phyloP scores from a whole-genome alignment of 2,888 invertebrate genomes.

The Dromius quadrimaculatus region DNA sequence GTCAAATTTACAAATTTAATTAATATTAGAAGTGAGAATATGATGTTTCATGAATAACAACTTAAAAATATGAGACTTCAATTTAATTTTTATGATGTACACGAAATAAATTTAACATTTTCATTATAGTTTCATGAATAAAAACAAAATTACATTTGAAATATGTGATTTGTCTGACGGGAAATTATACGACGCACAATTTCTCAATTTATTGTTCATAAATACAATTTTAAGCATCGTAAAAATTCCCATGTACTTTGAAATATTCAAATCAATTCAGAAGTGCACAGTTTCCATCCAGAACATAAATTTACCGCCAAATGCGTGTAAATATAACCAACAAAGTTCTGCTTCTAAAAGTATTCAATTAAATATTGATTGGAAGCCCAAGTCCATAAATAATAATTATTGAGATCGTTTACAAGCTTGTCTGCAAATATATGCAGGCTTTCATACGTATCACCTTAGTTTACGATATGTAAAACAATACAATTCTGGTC shows the following conservation, averaged over 20 bases:
- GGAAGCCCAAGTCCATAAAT: constrained; percentile 41
- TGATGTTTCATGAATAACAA: too few species aligned
- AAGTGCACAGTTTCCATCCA: background rate
- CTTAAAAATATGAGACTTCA: too few species aligned
- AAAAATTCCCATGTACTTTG: constrained; percentile 36
- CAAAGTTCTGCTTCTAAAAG: constrained; percentile 9
- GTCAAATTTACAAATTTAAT: too few species aligned
- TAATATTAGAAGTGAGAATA: too few species aligned
- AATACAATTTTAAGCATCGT: constrained; percentile 43
- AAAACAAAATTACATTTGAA: too few species aligned
- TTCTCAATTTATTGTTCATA: constrained; percentile 45
- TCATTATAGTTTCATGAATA: too few species aligned
- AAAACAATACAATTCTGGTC: constrained; percentile 45
- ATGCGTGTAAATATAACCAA: constrained; percentile 1
- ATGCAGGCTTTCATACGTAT: constrained; percentile 35
- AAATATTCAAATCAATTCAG: constrained; percentile 41
- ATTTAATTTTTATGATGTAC: too few species aligned
- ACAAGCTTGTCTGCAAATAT: constrained; percentile 44
- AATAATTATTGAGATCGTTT: constrained; percentile 48
- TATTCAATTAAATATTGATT: constrained; percentile 48
- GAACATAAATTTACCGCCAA: background rate
- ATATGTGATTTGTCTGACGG: too few species aligned
- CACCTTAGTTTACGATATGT: constrained; percentile 48
- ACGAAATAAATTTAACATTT: too few species aligned
- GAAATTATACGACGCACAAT: constrained; percentile 28